Conservation (phyloP, 1,140 invertebrate genomes). For the Sycophaga agraensis region DNA sequence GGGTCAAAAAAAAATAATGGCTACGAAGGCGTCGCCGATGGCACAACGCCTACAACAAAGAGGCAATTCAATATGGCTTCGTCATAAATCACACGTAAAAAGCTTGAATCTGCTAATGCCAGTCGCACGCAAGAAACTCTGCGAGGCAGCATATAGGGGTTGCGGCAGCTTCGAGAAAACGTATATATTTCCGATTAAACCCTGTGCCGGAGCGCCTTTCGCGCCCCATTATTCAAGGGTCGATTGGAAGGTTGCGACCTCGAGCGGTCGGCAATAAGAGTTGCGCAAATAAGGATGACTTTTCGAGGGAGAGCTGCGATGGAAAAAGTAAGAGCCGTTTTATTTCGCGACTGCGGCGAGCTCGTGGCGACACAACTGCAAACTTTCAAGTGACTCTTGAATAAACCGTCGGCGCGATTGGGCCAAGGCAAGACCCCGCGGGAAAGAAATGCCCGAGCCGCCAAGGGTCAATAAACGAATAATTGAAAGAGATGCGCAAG, state of each 20-base stretch:
- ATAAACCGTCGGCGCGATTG: background rate
- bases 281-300: background rate
- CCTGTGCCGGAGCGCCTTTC: too few relatives aligned
- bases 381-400: background rate
- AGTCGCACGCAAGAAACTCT: too few relatives aligned
- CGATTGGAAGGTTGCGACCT: too few relatives aligned
- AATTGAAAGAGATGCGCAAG: background rate
- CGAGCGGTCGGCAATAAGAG: background rate
- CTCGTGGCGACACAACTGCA: background rate
- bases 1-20: constrained; percentile 2
- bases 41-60: background rate
- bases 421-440: background rate
- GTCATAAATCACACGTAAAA: constrained; percentile 9
- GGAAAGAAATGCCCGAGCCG: background rate
- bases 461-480: constrained; percentile 10
- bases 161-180: too few relatives aligned
- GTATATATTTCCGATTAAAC: too few relatives aligned
- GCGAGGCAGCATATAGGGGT: too few relatives aligned
- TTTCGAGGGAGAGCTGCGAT: background rate
- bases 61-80: constrained; percentile 12
- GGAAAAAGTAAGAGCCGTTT: background rate
- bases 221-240: too few relatives aligned
- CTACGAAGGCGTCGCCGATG: background rate
- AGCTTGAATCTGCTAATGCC: constrained; percentile 8
- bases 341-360: background rate